phyloP scores from a whole-genome alignment of 2,888 invertebrate genomes.

The Drosophila formosana region DNA sequence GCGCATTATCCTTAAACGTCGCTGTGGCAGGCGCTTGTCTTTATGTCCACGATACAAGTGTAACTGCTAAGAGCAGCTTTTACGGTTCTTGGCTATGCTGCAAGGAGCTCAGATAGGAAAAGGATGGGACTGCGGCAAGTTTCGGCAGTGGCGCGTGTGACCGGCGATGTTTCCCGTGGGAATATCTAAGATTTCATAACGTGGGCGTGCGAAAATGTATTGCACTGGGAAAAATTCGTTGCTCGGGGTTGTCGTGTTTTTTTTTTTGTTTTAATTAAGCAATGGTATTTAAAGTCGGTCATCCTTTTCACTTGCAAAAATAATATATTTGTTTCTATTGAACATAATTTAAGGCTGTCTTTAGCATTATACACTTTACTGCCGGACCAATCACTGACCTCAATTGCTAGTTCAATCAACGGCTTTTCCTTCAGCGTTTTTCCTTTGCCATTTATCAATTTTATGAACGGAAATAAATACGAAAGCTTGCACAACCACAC shows the following conservation, averaged over 20 bases:
- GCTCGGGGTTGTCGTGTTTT: constrained; percentile 20
- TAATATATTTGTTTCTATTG: neutral
- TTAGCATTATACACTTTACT: neutral
- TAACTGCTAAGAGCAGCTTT: constrained; percentile 64
- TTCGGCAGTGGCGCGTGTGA: constrained; percentile 45
- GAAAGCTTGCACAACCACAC: constrained; percentile 35
- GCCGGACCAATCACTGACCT: constrained; percentile 24
- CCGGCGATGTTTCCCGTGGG: constrained; percentile 70
- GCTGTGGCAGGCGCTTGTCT: constrained; percentile 65
- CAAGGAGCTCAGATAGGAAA: neutral
- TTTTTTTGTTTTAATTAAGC: no score
- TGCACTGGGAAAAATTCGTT: constrained; percentile 2
- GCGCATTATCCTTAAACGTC: constrained; percentile 78
- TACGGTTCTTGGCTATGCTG: constrained; percentile 15
- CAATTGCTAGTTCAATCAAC: constrained; percentile 36
- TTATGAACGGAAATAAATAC: constrained; percentile 49
- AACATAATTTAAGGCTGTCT: neutral
- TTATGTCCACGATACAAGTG: constrained; percentile 64
- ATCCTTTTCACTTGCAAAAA: neutral
- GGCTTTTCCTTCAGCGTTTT: constrained; percentile 3
- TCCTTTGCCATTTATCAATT: constrained; percentile 25
- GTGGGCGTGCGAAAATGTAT: constrained; percentile 69
- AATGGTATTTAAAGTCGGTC: neutral
- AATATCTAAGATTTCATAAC: constrained; percentile 48
- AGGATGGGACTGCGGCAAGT: neutral